A percentile compares a stretch with the other conserved stretches of the same genome.
phyloP scores from a whole-genome alignment of 2,113 vertebrate species.

The Catharus fuscescens region DNA sequence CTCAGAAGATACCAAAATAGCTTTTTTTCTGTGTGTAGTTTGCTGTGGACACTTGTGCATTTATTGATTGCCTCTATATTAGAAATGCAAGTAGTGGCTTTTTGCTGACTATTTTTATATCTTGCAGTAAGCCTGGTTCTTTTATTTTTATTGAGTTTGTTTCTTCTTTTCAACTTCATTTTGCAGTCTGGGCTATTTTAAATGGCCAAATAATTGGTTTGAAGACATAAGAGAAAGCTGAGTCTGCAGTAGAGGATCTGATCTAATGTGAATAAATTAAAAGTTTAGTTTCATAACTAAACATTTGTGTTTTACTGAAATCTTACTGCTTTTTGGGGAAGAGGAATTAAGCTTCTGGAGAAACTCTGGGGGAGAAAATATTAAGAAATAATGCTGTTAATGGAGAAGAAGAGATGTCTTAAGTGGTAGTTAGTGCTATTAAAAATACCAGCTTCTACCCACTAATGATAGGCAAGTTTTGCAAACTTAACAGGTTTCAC shows the following conservation, averaged over 20 bases:
- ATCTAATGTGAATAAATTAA: not conserved
- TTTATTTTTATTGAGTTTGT: not conserved
- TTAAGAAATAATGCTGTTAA: not conserved
- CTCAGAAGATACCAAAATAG: not conserved
- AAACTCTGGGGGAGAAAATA: not conserved
- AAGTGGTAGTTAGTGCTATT: not conserved
- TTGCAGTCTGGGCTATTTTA: not conserved
- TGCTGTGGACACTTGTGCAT: not conserved
- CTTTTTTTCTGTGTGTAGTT: not conserved
- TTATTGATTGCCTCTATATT: not conserved
- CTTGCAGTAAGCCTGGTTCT: not conserved
- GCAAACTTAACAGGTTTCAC: conserved; percentile 36
- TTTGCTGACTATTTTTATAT: not conserved
- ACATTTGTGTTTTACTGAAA: not conserved
- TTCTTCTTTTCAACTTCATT: not conserved
- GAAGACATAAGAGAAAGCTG: not conserved
- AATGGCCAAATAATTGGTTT: not conserved
- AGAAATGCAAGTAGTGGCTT: not conserved
- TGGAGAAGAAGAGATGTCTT: not conserved
- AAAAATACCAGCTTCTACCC: conserved; percentile 10
- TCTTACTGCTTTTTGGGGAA: not conserved
- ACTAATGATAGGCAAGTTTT: conserved; percentile 22
- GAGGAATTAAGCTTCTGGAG: not conserved
- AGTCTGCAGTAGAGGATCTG: not conserved
- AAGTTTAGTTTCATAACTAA: not conserved